Evolutionary conservation across 2,888 invertebrate species (phyloP).

Genomic region (Perdita meconis): DNA sequence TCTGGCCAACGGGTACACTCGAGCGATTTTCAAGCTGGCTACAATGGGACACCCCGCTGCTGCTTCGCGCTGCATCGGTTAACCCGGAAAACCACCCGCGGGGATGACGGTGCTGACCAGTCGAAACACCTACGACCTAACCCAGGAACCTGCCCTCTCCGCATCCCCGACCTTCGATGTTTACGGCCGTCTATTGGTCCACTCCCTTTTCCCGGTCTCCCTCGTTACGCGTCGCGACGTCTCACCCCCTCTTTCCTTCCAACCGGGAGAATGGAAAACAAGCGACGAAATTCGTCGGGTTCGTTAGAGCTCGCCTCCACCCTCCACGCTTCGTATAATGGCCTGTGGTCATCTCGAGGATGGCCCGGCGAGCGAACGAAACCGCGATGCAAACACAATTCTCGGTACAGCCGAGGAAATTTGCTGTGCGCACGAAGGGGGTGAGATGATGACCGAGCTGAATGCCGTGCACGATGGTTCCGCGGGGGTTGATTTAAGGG

Average conservation of each 20-base stretch:
- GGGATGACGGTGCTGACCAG: slow-evolving; percentile 48
- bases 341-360: slow-evolving; percentile 37
- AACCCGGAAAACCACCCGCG: slow-evolving; percentile 68
- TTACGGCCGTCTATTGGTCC: slow-evolving; percentile 14
- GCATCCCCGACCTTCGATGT: slow-evolving; percentile 13
- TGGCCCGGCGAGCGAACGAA: neutral
- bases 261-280: slow-evolving; percentile 53
- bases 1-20: slow-evolving; percentile 58
- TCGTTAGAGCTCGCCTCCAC: slow-evolving; percentile 33
- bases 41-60: slow-evolving; percentile 70
- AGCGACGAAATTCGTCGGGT: slow-evolving; percentile 40
- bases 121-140: slow-evolving; percentile 27
- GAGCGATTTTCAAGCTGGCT: slow-evolving; percentile 73
- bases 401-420: slow-evolving; percentile 5
- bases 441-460: neutral
- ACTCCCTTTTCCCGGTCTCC: slow-evolving; percentile 2
- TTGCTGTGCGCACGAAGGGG: slow-evolving; percentile 35
- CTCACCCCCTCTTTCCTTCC: neutral
- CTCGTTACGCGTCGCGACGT: neutral
- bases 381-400: slow-evolving; percentile 23
- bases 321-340: slow-evolving; percentile 38
- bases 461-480: too few species aligned
- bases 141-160: too few species aligned
- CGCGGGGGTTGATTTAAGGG: neutral
- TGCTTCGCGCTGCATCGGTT: slow-evolving; percentile 68